Evolutionary conservation across 2,113 vertebrate species (phyloP).

Genomic region (Pithys albifrons): DNA sequence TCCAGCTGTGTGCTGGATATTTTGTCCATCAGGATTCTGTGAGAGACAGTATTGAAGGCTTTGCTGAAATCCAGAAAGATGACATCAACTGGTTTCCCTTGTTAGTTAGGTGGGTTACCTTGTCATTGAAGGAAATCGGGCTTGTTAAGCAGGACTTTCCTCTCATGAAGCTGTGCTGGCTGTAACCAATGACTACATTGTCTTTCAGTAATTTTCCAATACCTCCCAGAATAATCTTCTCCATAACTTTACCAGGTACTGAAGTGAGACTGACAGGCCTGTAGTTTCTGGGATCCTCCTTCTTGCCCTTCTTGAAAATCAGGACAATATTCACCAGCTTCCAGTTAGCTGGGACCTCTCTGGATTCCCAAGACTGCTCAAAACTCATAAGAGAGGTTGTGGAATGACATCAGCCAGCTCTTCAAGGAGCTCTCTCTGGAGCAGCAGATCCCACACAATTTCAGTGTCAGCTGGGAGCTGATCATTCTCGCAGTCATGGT

Average conservation of each 20-base stretch:
- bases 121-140: not conserved
- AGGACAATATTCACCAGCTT: not conserved
- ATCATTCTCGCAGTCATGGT: not conserved
- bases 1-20: not conserved
- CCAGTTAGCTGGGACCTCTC: not conserved
- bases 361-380: not conserved
- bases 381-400: not conserved
- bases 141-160: not conserved
- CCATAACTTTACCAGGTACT: not conserved
- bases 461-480: not conserved
- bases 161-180: not conserved
- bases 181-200: not conserved
- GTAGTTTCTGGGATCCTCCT: not conserved
- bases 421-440: not conserved
- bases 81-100: not conserved
- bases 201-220: not conserved
- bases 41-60: not conserved
- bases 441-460: not conserved
- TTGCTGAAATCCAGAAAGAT: not conserved
- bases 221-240: not conserved
- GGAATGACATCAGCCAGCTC: not conserved
- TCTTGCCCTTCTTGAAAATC: not conserved
- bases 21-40: not conserved
- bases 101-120: not conserved
- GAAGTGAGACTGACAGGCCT: not conserved